Base-by-base conservation (phyloP, 2,797 vertebrate genomes). In the Scleropages formosus region DNA sequence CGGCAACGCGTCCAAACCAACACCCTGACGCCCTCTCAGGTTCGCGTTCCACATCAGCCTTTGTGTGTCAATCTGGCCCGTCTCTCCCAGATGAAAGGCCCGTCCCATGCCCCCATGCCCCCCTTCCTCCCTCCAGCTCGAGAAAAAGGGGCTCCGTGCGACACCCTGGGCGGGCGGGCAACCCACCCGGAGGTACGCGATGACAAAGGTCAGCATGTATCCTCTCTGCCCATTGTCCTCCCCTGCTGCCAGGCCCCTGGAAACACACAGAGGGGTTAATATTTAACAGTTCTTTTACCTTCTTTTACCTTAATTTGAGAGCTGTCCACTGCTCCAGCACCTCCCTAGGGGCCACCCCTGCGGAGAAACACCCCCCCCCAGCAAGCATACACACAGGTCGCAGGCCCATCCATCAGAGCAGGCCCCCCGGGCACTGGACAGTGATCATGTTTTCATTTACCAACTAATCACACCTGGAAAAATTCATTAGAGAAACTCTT, bases 141-240 rank as follows among this genome's bases (percentile, higher is more conserved):
- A 24, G 31, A 39, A 62, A 67, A n/a, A n/a, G n/a, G 49, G 47
- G 26, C 68, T 88, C 84, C 85, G 79, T 49, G 61, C 65, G 59
- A 61, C 59, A 20, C 59, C 59, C 59, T 63, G 64, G 9, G 78
- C 26, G 83, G 73, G 83, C 74, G 67, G 85, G 75, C 78, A 83
- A 96, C 96, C 84, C 92, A 99, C 98, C 93, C 98, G 95, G 86
- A 99, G 92, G 87, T 99, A 99, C 81, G 98, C 97, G 9, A 99
- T 99, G 89, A 98, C 94, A 86, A 96, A 99, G 75, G 98, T 99
- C 89, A 99, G 89, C 94, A 99, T 96, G 90, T 99, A 99, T 83
- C 98, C 98, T 88, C 96, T 95, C 88, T 99, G 98, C 77, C 98
- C 98, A 88, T 99, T 99, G 92, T 99, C 98, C 91, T 99, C 98